phyloP scores from a whole-genome alignment of 2,888 invertebrate genomes.

The Plutella xylostella region DNA sequence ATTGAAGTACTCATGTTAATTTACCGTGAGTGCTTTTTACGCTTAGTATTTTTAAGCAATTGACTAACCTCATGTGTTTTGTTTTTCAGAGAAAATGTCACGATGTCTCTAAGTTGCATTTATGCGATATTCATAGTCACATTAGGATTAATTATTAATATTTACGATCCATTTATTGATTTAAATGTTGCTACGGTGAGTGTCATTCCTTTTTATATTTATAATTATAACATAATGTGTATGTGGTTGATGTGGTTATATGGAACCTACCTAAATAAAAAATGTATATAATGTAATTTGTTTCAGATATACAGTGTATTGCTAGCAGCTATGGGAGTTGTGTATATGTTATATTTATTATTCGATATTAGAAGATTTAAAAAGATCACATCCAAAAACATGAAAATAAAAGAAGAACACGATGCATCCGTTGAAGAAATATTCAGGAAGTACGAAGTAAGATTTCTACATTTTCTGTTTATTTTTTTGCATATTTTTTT shows the following conservation, averaged over 20 bases:
- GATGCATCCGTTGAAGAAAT: slow-evolving; percentile 49
- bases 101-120: slow-evolving; percentile 73
- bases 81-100: slow-evolving; percentile 68
- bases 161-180: slow-evolving; percentile 68
- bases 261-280: background rate
- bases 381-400: slow-evolving; percentile 49
- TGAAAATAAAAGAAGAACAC: slow-evolving; percentile 44
- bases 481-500: background rate
- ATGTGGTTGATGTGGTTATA: background rate
- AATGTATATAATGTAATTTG: background rate
- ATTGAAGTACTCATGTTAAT: no score
- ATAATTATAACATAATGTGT: background rate
- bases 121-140: slow-evolving; percentile 78
- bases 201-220: slow-evolving; percentile 5
- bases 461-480: slow-evolving; percentile 10
- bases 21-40: no score
- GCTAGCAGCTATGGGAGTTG: slow-evolving; percentile 67
- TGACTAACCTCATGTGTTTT: slow-evolving; percentile 7
- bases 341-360: slow-evolving; percentile 72
- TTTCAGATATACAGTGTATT: slow-evolving; percentile 73
- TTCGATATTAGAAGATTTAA: slow-evolving; percentile 73
- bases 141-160: slow-evolving; percentile 73
- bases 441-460: slow-evolving; percentile 54
- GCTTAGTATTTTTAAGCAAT: no score
- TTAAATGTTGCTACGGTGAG: slow-evolving; percentile 63